Percentiles rank a stretch among this genome's conserved stretches.
phyloP scores from a whole-genome alignment of 2,113 vertebrate species.

The Turdus rufiventris region DNA sequence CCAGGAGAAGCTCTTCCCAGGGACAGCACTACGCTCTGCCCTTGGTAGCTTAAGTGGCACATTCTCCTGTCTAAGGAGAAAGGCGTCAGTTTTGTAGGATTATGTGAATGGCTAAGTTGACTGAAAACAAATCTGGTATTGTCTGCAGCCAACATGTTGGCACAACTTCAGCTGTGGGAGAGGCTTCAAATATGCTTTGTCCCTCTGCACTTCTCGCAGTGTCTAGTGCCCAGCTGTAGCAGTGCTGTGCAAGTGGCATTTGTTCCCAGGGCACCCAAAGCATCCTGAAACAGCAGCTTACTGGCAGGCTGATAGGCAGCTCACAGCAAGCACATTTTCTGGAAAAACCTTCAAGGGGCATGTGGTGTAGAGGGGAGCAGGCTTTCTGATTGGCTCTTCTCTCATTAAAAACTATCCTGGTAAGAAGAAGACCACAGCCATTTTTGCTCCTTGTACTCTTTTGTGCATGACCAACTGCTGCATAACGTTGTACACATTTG shows the following conservation, averaged over 20 bases:
- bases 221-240: background rate
- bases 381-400: background rate
- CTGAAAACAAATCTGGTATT: background rate
- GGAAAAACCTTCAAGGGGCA: background rate
- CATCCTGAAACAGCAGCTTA: background rate
- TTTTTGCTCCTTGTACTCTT: background rate
- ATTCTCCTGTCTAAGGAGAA: background rate
- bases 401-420: background rate
- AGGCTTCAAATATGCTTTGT: background rate
- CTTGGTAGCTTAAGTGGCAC: background rate
- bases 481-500: background rate
- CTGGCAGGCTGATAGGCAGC: background rate
- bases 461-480: background rate
- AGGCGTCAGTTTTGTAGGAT: background rate
- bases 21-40: background rate
- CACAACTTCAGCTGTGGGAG: background rate
- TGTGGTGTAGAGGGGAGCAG: accelerated
- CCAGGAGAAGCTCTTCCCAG: background rate
- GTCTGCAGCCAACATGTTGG: background rate
- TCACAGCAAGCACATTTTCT: background rate
- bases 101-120: background rate
- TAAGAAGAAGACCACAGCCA: background rate
- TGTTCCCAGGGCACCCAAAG: background rate
- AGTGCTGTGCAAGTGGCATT: background rate
- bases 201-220: background rate